Base-by-base conservation (phyloP, 2,888 invertebrate species). In the Mimachlamys varia region DNA sequence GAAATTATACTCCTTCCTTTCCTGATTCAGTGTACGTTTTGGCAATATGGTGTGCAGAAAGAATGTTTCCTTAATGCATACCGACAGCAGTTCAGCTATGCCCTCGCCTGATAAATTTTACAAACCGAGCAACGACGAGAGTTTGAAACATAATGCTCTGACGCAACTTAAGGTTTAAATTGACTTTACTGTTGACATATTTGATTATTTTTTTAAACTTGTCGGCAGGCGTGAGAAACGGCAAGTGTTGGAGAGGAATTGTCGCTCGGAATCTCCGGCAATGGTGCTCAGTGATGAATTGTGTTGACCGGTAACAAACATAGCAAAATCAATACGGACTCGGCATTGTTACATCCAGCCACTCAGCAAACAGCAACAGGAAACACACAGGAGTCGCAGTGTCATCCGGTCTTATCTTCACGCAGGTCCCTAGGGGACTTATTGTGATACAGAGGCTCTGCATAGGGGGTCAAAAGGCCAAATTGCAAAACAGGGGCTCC, bases 401-500 rank as follows among this genome's bases (percentile, higher is more conserved):
- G 76, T 76, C 76, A 33, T 33, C 27, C 27, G 76, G 76, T 76
- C 76, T 76, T 76, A 76, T 76, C 76, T 76, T 76, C 76, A 76
- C 27, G 12, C 13, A 76, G 76, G 13, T 76, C 76, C 76, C 76
- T 76, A 7, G 76, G 76, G 76, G 33, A 13, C 76, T n/a, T 1
- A 22, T 7, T 7, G 0, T 76, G 0, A 76, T 76, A 12, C 12
- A 33, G 27, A 22, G 53, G 53, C 53, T 53, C 19, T 15, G 3
- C 12, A 53, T 2, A 53, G 53, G 27, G 58, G n/a, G 22, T 62
- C 62, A 62, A 0, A 62, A 2, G n/a, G n/a, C n/a, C 27, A 62
- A 27, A 27, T 62, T 62, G n/a, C 62, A 22, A 19, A 12, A 53
- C 53, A 53, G 53, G 53, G 53, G 53, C 12, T 53, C 13, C 53